Evolutionary conservation across 2,113 vertebrate genomes (phyloP), one percentile per base, ranked within the genome.

Genomic region (Uropsilus gracilis): DNA sequence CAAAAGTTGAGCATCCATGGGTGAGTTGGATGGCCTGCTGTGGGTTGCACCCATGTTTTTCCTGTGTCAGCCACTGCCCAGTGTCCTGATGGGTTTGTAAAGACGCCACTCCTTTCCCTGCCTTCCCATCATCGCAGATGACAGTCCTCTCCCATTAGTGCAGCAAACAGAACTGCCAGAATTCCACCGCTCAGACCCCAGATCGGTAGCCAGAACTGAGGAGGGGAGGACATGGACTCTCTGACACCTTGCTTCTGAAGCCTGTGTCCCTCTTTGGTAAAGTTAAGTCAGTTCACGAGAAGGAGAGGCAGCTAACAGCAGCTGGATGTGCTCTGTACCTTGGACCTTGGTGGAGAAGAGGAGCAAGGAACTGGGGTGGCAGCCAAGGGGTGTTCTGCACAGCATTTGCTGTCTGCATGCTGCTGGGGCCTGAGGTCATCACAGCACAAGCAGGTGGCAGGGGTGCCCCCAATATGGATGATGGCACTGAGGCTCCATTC

Each of bases 1-100:
- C 1, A 77, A 80, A 90, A 59, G 64, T 72, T 57, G 55, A 90
- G 42, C 72, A 95, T 90, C 86, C 96, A 95, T 95, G 90, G 13
- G 10, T 0, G 34, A 5, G 48, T 85, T 89, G 81, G 95, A 86
- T 72, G 8, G 26, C n/a, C 50, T 30, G 44, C 66, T 3, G 28
- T 3, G 0, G 14, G 71, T 9, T 46, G 89, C 87, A 28, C 69
- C 84, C 42, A 4, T 11, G 57, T 57, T 8, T 5, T 6, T 2
- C 5, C 46, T 1, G 1, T 0, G 17, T 0, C 0, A 0, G 22
- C 77, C 88, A 71, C 57, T 66, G 73, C 57, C 69, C 85, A 32
- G 85, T 68, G 17, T 85, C 94, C 63, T 92, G 37, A 95, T 55
- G 77, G 10, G 72, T 42, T 77, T 87, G 69, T 20, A 71, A 42